Evolutionary conservation across 1,140 invertebrate species (phyloP).

Genomic region (Pseudomyrmex gracilis): DNA sequence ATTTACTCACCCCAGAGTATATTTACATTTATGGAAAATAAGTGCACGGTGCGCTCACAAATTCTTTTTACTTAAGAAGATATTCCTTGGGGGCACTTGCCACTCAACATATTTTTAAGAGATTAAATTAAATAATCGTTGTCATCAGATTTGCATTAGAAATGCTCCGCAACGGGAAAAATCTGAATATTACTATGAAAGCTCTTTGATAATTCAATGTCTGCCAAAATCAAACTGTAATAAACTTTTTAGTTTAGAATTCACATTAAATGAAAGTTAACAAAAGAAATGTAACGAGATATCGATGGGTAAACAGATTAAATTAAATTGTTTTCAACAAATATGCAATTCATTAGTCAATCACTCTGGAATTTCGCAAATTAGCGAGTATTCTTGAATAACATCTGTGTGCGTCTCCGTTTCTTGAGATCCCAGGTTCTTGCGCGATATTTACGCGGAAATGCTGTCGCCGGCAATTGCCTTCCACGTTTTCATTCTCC

Average conservation of each 20-base stretch:
- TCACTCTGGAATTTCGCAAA: slow-evolving; percentile 31
- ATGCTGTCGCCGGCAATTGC: slow-evolving; percentile 47
- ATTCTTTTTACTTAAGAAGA: slow-evolving; percentile 34
- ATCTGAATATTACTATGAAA: background rate
- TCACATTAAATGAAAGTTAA: background rate
- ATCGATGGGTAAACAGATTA: background rate
- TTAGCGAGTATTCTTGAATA: slow-evolving; percentile 54
- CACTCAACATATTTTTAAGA: slow-evolving; percentile 22
- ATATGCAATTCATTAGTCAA: slow-evolving; percentile 15
- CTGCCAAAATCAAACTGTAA: background rate
- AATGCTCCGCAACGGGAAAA: background rate
- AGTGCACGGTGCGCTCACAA: slow-evolving; percentile 26
- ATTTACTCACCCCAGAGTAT: slow-evolving; percentile 43
- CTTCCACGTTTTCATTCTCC: slow-evolving; percentile 53
- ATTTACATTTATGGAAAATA: slow-evolving; percentile 61
- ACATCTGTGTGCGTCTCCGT: slow-evolving; percentile 10
- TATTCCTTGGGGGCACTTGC: background rate
- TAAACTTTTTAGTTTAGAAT: too few relatives aligned
- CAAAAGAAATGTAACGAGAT: background rate
- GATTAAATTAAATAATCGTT: slow-evolving; percentile 37
- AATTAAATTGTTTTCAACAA: slow-evolving; percentile 44
- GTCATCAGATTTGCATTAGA: background rate
- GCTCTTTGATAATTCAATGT: background rate
- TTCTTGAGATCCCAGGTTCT: slow-evolving; percentile 3
- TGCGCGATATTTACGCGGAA: slow-evolving; percentile 58